Evolutionary conservation across 2,113 vertebrate species (phyloP), one percentile per base, ranked within the genome.

Genomic region (Elachura formosa): DNA sequence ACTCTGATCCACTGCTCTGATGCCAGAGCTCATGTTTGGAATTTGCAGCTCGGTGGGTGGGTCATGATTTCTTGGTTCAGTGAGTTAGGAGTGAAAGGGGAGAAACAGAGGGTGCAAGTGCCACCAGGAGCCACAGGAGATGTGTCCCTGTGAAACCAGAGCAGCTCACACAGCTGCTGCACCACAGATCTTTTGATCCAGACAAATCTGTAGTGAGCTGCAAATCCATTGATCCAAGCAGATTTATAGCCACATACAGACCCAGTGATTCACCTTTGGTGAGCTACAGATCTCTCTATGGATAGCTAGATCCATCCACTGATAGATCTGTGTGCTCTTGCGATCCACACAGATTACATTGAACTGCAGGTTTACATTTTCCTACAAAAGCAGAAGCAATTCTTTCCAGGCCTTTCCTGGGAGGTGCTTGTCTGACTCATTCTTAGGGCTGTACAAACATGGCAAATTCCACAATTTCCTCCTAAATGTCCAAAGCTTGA

Each of bases 161-260:
- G 17, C 28, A 38, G 52, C 34, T 43, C 52, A 48, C 49, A 12
- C 0, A 0, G 1, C 48, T 38, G 5, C 15, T 41, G 43, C n/a
- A 11, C 40, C 58, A 41, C 73, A 19, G 19, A 15, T 10, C 63
- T 40, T 14, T 52, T 26, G 67, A 45, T 52, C 33, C 38, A 18
- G 46, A 33, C 17, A 54, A 26, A 45, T 54, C 38, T 25, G 3
- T 3, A 22, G 33, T 33, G 67, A 54, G 33, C 40, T 63, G 28
- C 10, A 26, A 26, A 54, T 62, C 18, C 16, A 23, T 46, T 54
- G 38, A 17, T 61, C 33, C 21, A 20, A 41, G 15, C 15, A 31
- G 46, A 36, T 52, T 45, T 36, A 11, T 6, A n/a, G n/a, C n/a
- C n/a, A n/a, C n/a, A n/a, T n/a, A n/a, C n/a, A n/a, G n/a, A n/a